Base-by-base conservation (phyloP, 2,113 vertebrate species). In the Falcunculus frontatus region DNA sequence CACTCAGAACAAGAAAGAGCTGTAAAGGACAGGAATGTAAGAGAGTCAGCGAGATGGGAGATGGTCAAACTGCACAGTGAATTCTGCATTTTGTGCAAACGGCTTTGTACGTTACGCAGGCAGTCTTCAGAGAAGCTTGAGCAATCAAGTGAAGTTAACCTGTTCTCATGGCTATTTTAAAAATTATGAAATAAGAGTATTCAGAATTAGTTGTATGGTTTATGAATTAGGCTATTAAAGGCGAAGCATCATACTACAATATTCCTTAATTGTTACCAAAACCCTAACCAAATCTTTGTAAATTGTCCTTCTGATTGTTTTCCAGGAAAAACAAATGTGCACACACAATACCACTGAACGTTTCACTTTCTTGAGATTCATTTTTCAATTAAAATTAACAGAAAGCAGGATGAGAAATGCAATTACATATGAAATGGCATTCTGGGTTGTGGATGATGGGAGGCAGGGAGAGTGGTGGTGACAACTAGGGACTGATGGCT, bases 121-220 rank as follows among this genome's bases (percentile, higher is more conserved):
- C 81, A 96, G 95, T 93, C 96, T 97, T 97, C 97, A 84, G 3
- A 94, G 96, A 95, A 95, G 96, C 94, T 86, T 76, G 93, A 96
- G 95, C 84, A 81, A 79, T 55, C 89, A 89, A 92, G 89, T 29
- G 70, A 83, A 86, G 92, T 79, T 78, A 90, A 84, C 93, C 95
- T 96, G 90, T 94, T 95, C 91, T 93, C 56, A 65, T 78, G 76
- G 27, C 90, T 78, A 81, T 55, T 89, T 93, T 94, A 52, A 82
- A 95, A 97, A 81, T 89, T 89, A 87, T 72, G 91, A 90, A 75
- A 90, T 73, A 90, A 78, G 93, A 97, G 93, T 87, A 95, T 81
- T 56, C 44, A 97, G 91, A 94, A 92, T 92, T 87, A 90, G 91
- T 69, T 59, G 73, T 84, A 56, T 84, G 69, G 76, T 69, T 83